These are phyloP conservation scores for Ceratosolen solmsi DNA, from an alignment of 1,140 invertebrate genomes.

Conservation along the genomic window DNA sequence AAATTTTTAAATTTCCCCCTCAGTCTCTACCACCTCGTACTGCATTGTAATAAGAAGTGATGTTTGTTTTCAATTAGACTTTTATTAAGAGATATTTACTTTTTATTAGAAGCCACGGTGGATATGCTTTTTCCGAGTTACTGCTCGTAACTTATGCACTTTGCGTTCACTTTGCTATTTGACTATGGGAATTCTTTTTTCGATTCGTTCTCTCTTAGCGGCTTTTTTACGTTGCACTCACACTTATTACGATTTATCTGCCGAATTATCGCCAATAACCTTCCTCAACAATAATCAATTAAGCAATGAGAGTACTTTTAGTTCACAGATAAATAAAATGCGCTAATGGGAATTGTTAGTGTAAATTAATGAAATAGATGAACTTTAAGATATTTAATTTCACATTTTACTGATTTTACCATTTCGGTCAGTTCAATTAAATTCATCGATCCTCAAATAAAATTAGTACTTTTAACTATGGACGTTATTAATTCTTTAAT, in stretches of 20 bases:
- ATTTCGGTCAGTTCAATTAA: no score
- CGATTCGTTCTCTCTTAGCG: not conserved
- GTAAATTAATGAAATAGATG: no score
- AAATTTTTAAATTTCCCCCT: not conserved
- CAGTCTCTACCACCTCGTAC: not conserved
- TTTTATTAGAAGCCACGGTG: slow-evolving; percentile 3
- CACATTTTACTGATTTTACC: no score
- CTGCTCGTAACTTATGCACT: not conserved
- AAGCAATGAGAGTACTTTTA: no score
- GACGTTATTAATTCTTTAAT: no score
- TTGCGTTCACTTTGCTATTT: not conserved
- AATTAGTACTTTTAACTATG: no score
- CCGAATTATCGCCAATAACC: not conserved
- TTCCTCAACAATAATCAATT: no score
- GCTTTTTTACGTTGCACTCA: not conserved
- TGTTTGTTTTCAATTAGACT: slow-evolving; percentile 16
- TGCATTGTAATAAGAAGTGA: not conserved
- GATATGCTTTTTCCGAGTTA: not conserved
- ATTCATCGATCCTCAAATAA: no score
- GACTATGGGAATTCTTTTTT: not conserved
- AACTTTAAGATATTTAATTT: no score
- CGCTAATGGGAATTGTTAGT: no score
- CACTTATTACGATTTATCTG: not conserved
- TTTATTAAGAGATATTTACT: slow-evolving; percentile 23
- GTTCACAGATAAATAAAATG: no score